These are phyloP conservation scores for Hydrolagus affinis DNA, from an alignment of 2,113 vertebrate genomes.

Conservation along the genomic window DNA sequence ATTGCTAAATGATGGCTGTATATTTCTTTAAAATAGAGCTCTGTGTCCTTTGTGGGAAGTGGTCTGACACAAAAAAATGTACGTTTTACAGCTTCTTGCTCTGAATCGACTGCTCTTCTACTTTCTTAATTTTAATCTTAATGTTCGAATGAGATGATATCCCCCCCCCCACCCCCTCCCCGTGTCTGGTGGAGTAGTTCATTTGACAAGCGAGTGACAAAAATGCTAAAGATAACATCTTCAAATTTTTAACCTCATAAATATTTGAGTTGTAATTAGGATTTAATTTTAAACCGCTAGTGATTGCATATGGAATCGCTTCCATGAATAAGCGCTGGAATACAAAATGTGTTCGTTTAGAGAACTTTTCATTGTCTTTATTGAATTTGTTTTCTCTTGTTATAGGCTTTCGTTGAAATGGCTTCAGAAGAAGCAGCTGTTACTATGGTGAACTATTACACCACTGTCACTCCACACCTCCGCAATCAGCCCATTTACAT, in stretches of 20 bases:
- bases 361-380: not conserved
- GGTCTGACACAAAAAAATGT: too few species aligned
- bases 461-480: conserved; percentile 51
- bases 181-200: not conserved
- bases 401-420: conserved; percentile 81
- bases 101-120: not conserved
- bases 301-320: not conserved
- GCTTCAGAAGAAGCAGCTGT: conserved; percentile 69
- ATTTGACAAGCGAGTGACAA: not conserved
- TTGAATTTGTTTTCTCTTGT: conserved; percentile 36
- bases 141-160: not conserved
- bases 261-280: too few species aligned
- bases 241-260: too few species aligned
- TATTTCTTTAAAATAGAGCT: too few species aligned
- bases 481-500: conserved; percentile 64
- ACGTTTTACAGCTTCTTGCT: not conserved
- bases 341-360: conserved; percentile 31
- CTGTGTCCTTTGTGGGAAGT: too few species aligned
- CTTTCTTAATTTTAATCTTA: not conserved
- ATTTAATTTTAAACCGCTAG: too few species aligned
- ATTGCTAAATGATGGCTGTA: not conserved
- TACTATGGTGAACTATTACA: conserved; percentile 67
- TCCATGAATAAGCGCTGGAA: not conserved
- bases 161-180: too few species aligned
- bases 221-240: not conserved